Evolutionary conservation across 2,888 invertebrate species (phyloP).

Genomic region (Coenonympha glycerion): DNA sequence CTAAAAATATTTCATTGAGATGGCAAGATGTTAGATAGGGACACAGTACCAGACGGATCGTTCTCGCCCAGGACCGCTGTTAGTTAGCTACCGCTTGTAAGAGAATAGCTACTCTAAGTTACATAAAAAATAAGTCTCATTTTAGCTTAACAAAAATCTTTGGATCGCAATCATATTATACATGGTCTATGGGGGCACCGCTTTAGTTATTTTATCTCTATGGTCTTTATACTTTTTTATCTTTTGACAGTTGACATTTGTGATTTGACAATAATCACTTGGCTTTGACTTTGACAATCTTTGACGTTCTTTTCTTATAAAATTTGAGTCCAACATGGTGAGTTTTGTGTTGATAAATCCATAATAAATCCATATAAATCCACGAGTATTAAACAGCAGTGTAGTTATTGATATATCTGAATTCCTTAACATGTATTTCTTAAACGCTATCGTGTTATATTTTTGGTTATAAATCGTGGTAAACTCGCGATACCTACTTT

Average conservation of each 20-base stretch:
- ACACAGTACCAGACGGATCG: too few relatives aligned
- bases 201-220: too few relatives aligned
- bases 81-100: too few relatives aligned
- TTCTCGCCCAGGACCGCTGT: too few relatives aligned
- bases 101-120: too few relatives aligned
- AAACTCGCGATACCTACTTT: not conserved
- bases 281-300: constrained; percentile 15
- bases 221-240: too few relatives aligned
- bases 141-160: too few relatives aligned
- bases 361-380: constrained; percentile 53
- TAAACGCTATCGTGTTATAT: not conserved
- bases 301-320: constrained; percentile 43
- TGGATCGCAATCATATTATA: too few relatives aligned
- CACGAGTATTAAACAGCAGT: not conserved
- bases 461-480: not conserved
- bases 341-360: constrained; percentile 40
- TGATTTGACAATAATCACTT: constrained; percentile 13
- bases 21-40: too few relatives aligned
- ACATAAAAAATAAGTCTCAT: too few relatives aligned
- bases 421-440: not conserved
- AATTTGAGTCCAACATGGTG: constrained; percentile 68
- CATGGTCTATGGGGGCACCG: too few relatives aligned
- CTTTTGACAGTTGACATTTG: constrained; percentile 14
- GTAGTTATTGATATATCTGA: not conserved
- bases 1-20: too few relatives aligned